A percentile compares a stretch with the other conserved stretches of the same genome.
Evolutionary conservation across 2,113 vertebrate genomes (phyloP).

Genomic region (Mesoclemmys tuberculata): DNA sequence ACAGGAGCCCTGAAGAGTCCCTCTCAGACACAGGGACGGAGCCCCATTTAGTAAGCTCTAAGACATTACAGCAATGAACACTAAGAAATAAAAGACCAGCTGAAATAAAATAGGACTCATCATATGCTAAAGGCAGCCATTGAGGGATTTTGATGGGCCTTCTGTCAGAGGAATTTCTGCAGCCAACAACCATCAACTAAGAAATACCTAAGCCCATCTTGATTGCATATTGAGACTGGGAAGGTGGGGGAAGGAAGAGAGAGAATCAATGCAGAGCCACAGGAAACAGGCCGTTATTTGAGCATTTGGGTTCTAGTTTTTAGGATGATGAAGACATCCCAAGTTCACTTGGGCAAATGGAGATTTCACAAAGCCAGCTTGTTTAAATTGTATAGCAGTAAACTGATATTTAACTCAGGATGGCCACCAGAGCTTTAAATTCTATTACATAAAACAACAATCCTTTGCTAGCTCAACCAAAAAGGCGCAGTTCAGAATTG

Average conservation of each 20-base stretch:
- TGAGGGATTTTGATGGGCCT: not conserved
- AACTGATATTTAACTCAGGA: not conserved
- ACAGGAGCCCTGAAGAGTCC: not conserved
- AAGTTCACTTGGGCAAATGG: not conserved
- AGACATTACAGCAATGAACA: not conserved
- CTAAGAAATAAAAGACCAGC: not conserved
- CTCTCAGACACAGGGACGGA: not conserved
- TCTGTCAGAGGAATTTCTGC: conserved; percentile 5
- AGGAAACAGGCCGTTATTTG: not conserved
- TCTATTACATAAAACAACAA: not conserved
- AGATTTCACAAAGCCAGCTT: not conserved
- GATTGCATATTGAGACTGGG: not conserved
- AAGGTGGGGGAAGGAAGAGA: too few relatives aligned
- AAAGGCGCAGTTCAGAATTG: not conserved
- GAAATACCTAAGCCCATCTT: fast-evolving
- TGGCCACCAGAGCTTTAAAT: not conserved
- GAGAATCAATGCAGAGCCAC: fast-evolving
- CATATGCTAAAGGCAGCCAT: not conserved
- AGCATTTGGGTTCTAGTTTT: not conserved
- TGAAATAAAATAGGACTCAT: not conserved
- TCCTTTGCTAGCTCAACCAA: not conserved
- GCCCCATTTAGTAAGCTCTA: not conserved
- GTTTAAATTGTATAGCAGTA: not conserved
- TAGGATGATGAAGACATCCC: not conserved
- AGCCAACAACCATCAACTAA: not conserved